Conservation (phyloP, 1,140 invertebrate species). For the Ceratoteleas bidentatus region DNA sequence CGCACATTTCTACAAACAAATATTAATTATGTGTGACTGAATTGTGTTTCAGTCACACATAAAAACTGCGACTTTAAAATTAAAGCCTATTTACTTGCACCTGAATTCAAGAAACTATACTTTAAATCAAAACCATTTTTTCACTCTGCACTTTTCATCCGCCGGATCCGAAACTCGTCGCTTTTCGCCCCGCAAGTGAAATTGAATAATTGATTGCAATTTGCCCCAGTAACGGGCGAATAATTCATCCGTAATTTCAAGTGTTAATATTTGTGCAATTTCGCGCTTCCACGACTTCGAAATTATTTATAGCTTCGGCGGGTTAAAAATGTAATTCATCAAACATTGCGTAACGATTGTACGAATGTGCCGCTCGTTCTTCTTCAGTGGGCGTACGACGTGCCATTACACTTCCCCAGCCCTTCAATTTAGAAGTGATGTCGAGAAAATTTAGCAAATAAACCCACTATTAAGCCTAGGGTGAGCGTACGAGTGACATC, state of each 20-base stretch:
- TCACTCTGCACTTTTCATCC: too few species aligned
- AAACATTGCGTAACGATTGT: conserved; percentile 48
- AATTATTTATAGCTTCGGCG: conserved; percentile 29
- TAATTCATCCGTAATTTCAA: conserved; percentile 10
- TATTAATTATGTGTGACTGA: too few species aligned
- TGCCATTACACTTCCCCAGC: conserved; percentile 56
- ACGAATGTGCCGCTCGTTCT: conserved; percentile 35
- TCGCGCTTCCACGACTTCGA: not conserved
- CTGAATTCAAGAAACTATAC: too few species aligned
- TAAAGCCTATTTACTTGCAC: too few species aligned
- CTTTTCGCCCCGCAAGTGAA: too few species aligned
- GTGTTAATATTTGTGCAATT: conserved; percentile 19
- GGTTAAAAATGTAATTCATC: conserved; percentile 29
- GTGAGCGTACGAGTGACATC: conserved; percentile 57
- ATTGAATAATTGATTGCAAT: not conserved
- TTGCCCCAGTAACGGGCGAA: not conserved
- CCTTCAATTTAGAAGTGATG: conserved; percentile 52
- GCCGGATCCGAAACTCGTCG: too few species aligned
- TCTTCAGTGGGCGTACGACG: conserved; percentile 47
- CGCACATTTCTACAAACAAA: too few species aligned
- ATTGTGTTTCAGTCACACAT: too few species aligned
- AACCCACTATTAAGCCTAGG: conserved; percentile 54
- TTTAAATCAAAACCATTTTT: too few species aligned
- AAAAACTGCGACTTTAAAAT: too few species aligned
- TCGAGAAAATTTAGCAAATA: conserved; percentile 60